Conservation (phyloP, 2,113 vertebrate genomes). For the Cyanoramphus novaezelandiae region DNA sequence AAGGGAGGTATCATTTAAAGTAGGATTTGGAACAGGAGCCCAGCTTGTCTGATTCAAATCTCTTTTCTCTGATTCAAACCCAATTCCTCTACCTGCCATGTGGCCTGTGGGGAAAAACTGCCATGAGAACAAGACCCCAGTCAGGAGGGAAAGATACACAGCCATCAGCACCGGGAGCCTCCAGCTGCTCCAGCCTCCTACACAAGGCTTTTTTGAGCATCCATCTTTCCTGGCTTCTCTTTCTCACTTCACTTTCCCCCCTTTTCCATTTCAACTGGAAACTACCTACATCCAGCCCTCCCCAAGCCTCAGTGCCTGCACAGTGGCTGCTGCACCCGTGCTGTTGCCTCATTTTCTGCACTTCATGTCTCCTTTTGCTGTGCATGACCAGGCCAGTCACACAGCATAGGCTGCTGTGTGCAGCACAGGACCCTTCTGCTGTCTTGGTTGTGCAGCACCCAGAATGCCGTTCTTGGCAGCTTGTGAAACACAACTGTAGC, state of each 20-base stretch:
- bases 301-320: not conserved
- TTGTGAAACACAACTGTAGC: not conserved
- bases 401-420: fast-evolving
- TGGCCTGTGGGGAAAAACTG: not conserved
- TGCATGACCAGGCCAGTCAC: not conserved
- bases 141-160: not conserved
- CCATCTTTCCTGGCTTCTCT: not conserved
- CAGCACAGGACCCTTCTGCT: not conserved
- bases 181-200: conserved; percentile 13
- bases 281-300: not conserved
- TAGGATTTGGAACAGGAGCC: not conserved
- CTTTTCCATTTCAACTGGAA: conserved; percentile 7
- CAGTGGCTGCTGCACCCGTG: fast-evolving
- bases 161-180: not conserved
- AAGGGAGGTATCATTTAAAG: not conserved
- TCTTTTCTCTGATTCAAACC: not conserved
- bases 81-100: not conserved
- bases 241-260: conserved; percentile 12
- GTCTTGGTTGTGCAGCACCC: not conserved
- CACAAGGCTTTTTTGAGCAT: not conserved
- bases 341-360: fast-evolving
- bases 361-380: not conserved
- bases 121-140: not conserved
- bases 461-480: fast-evolving
- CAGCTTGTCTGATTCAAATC: not conserved